phyloP scores from a whole-genome alignment of 1,140 invertebrate species.

The Hyles vespertilio region DNA sequence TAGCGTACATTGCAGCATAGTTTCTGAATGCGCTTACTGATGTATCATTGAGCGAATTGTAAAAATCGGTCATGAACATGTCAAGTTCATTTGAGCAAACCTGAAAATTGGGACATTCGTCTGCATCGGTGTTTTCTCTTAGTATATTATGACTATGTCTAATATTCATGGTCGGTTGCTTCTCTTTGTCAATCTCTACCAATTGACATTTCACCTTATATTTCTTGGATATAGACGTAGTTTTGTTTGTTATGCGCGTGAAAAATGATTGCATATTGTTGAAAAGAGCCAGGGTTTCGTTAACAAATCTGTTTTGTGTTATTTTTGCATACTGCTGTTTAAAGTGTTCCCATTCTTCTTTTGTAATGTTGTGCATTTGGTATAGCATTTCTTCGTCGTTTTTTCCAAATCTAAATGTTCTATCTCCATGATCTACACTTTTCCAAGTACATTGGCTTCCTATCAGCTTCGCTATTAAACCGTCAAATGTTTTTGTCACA shows the following conservation, averaged over 20 bases:
- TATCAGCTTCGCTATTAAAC: conserved; percentile 37
- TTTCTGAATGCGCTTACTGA: conserved; percentile 33
- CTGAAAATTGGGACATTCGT: conserved; percentile 28
- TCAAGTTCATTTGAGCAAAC: conserved; percentile 47
- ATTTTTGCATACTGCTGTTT: conserved; percentile 17
- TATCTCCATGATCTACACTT: conserved; percentile 6
- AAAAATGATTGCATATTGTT: conserved; percentile 34
- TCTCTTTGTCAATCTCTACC: conserved; percentile 12
- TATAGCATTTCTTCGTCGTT: conserved; percentile 1
- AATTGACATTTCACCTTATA: conserved; percentile 40
- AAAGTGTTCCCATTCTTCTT: conserved; percentile 26
- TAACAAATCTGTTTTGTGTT: conserved; percentile 2
- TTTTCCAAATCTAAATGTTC: conserved; percentile 2
- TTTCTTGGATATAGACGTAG: conserved; percentile 20
- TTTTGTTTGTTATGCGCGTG: conserved; percentile 26
- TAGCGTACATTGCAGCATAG: conserved; percentile 47
- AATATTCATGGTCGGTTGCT: conserved; percentile 1
- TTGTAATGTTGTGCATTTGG: conserved; percentile 15
- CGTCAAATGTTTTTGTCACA: conserved; percentile 41
- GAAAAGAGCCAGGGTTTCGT: conserved; percentile 10
- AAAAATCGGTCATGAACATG: conserved; percentile 38
- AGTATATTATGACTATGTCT: background rate
- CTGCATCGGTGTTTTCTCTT: conserved; percentile 1
- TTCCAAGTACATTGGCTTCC: conserved; percentile 40
- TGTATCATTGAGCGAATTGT: conserved; percentile 41